Evolutionary conservation across 2,797 vertebrate species (phyloP).

Genomic region (Vireo griseus): DNA sequence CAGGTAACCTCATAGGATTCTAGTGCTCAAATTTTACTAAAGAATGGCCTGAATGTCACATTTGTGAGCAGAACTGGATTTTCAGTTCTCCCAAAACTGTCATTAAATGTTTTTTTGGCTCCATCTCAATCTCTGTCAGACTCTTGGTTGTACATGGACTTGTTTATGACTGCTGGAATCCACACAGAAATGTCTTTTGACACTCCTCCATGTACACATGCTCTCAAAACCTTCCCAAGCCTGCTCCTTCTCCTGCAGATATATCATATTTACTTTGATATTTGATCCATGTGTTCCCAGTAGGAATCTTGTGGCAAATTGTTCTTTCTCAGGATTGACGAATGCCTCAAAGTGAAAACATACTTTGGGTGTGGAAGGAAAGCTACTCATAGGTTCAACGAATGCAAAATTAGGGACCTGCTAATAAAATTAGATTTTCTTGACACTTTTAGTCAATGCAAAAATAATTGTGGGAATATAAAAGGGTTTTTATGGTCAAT

Average conservation of each 20-base stretch:
- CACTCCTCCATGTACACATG: background rate
- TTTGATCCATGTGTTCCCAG: constrained; percentile 52
- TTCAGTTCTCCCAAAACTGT: background rate
- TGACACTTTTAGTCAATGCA: constrained; percentile 81
- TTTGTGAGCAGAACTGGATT: background rate
- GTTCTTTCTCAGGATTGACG: constrained; percentile 64
- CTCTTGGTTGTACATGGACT: background rate
- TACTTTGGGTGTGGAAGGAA: background rate
- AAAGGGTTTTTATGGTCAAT: constrained; percentile 83
- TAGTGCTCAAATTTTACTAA: background rate
- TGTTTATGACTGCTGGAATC: constrained; percentile 38
- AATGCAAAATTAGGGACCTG: constrained; percentile 72
- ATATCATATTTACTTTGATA: constrained; percentile 68
- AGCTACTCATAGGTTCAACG: constrained; percentile 60
- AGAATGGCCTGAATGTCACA: background rate
- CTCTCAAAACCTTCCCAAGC: constrained; percentile 28
- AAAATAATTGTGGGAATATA: constrained; percentile 84
- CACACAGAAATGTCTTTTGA: constrained; percentile 48
- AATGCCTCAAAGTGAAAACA: constrained; percentile 64
- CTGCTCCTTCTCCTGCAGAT: background rate
- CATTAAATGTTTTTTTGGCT: background rate
- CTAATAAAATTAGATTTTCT: constrained; percentile 78
- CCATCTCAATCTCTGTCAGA: background rate
- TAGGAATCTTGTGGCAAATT: constrained; percentile 63
- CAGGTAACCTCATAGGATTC: background rate